phyloP scores from a whole-genome alignment of 2,797 vertebrate species.

The Poecilia picta region DNA sequence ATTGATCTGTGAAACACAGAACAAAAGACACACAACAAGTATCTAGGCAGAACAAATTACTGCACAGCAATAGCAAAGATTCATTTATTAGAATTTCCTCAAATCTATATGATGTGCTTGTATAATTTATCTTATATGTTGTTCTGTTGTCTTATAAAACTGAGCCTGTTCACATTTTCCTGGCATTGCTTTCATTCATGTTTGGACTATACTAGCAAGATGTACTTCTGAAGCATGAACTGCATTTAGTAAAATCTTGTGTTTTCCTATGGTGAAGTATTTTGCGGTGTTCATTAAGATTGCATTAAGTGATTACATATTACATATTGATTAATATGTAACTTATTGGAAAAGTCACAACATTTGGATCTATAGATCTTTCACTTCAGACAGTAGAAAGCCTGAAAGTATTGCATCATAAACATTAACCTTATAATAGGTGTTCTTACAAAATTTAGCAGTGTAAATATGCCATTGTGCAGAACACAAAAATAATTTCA shows the following conservation, averaged over 20 bases:
- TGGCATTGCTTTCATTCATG: not conserved
- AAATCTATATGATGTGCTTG: not conserved
- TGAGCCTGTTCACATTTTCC: not conserved
- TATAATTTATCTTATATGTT: not conserved
- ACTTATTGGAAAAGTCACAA: not conserved
- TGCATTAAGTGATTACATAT: not conserved
- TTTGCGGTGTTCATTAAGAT: not conserved
- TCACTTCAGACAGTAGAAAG: not conserved
- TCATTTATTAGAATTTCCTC: not conserved
- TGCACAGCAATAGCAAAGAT: not conserved
- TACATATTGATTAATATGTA: not conserved
- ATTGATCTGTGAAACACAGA: not conserved
- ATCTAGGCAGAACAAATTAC: not conserved
- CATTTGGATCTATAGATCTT: not conserved
- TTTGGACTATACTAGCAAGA: conserved; percentile 5
- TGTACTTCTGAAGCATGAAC: conserved; percentile 1
- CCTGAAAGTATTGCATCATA: not conserved
- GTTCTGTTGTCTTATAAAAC: not conserved
- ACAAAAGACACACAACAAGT: not conserved
- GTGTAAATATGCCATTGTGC: not conserved
- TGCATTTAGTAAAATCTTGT: not conserved
- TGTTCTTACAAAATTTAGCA: not conserved
- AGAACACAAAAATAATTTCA: not conserved
- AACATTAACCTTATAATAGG: not conserved
- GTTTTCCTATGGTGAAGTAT: not conserved